Percentiles rank a stretch among this genome's conserved stretches.
Evolutionary conservation across 2,888 invertebrate species (phyloP).

Genomic region (Ischnura elegans): DNA sequence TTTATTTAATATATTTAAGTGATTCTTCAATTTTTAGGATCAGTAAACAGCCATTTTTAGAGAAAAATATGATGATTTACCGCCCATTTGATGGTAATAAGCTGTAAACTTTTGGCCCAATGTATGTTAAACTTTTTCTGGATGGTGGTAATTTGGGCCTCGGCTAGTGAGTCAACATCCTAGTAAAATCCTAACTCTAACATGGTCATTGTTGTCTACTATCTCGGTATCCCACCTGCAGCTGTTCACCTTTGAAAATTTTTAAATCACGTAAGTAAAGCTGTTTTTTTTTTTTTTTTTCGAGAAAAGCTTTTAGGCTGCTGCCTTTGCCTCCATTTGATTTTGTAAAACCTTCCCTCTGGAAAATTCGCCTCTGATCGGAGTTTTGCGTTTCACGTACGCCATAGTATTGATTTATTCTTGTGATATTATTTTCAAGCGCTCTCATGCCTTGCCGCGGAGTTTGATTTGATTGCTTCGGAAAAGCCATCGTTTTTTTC

Average conservation of each 20-base stretch:
- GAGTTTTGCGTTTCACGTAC: neutral
- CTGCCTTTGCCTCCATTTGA: neutral
- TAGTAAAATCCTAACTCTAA: no score
- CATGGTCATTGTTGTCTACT: neutral
- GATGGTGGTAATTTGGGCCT: no score
- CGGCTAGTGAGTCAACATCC: no score
- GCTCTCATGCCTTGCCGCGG: neutral
- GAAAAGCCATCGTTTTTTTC: neutral
- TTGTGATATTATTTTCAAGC: neutral
- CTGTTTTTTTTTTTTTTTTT: neutral
- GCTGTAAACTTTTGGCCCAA: no score
- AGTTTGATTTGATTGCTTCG: neutral
- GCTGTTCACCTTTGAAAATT: neutral
- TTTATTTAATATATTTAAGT: no score
- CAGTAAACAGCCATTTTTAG: no score
- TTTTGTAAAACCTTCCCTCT: neutral
- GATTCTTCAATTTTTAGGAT: no score
- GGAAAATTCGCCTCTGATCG: neutral
- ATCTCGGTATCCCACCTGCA: neutral
- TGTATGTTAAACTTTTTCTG: no score
- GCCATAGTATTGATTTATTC: conserved; percentile 22
- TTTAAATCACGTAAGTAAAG: neutral
- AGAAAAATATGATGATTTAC: no score
- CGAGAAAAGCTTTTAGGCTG: neutral
- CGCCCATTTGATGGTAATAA: no score